Evolutionary conservation across 23 tunicate species (phyloP).

Genomic region (Aplidium turbinatum): DNA sequence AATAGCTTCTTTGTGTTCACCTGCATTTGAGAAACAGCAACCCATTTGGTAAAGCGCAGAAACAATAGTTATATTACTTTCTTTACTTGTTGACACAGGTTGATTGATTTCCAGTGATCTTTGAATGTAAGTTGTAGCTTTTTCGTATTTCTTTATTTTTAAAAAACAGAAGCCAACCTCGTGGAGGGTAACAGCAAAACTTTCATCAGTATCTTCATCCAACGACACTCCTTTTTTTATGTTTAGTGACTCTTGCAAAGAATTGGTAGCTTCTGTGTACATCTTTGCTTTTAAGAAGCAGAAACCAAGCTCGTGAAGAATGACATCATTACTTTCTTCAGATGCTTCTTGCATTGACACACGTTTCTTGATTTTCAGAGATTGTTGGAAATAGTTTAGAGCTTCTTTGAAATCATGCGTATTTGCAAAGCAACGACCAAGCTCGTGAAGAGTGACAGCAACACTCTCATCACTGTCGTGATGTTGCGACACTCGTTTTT

Average conservation of each 20-base stretch:
- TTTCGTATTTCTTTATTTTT: neutral
- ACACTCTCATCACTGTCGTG: neutral
- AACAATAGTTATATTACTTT: neutral
- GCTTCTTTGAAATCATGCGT: neutral
- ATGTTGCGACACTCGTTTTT: neutral
- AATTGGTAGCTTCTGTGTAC: neutral
- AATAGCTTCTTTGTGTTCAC: neutral
- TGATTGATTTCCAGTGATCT: neutral
- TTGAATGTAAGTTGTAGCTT: neutral
- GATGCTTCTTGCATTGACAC: neutral
- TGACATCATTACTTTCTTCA: neutral
- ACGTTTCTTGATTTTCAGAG: constrained; percentile 1
- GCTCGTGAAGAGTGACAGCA: constrained; percentile 5
- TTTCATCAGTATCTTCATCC: constrained; percentile 2
- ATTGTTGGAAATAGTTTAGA: neutral
- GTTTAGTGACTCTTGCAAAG: neutral
- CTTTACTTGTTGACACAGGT: neutral
- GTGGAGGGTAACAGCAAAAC: neutral
- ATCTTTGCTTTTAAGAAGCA: neutral
- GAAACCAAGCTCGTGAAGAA: neutral
- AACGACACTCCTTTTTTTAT: neutral
- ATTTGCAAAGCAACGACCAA: constrained; percentile 9
- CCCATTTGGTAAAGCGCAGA: neutral
- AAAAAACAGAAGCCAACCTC: neutral
- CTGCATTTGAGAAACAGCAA: neutral